These are phyloP conservation scores for Apamea anceps DNA, from an alignment of 2,888 invertebrate genomes.

Conservation along the genomic window DNA sequence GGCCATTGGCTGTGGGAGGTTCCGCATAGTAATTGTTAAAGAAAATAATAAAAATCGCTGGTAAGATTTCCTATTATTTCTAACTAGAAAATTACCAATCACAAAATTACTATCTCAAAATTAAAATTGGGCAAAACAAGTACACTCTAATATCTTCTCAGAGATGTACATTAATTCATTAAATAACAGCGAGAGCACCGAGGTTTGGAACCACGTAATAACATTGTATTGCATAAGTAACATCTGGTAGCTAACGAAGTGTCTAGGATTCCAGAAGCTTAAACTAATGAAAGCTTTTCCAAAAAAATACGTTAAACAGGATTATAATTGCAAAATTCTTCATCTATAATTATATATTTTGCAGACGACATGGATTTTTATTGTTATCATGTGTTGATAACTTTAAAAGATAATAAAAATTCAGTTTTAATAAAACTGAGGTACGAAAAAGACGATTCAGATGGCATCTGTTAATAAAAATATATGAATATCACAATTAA, in stretches of 20 bases:
- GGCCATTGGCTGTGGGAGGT: background rate
- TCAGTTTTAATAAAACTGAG: background rate
- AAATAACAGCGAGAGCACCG: background rate
- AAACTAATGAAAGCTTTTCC: conserved; percentile 1
- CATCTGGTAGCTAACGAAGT: conserved; percentile 11
- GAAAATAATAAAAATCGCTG: background rate
- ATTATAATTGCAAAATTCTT: no score
- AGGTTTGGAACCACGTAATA: conserved; percentile 11
- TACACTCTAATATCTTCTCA: background rate
- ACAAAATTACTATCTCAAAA: background rate
- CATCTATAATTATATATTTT: background rate
- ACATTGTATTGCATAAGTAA: conserved; percentile 8
- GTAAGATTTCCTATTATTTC: background rate
- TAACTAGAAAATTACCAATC: background rate
- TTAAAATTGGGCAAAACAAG: background rate
- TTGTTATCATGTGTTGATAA: background rate
- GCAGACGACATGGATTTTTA: background rate
- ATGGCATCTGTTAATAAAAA: conserved; percentile 7
- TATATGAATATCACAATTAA: background rate
- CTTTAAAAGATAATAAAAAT: background rate
- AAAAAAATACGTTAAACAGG: background rate
- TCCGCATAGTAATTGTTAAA: background rate
- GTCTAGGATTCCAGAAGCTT: background rate
- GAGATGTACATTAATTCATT: conserved; percentile 12
- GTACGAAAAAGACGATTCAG: background rate